phyloP scores from a whole-genome alignment of 2,797 vertebrate genomes.

The Sitta carolinensis region DNA sequence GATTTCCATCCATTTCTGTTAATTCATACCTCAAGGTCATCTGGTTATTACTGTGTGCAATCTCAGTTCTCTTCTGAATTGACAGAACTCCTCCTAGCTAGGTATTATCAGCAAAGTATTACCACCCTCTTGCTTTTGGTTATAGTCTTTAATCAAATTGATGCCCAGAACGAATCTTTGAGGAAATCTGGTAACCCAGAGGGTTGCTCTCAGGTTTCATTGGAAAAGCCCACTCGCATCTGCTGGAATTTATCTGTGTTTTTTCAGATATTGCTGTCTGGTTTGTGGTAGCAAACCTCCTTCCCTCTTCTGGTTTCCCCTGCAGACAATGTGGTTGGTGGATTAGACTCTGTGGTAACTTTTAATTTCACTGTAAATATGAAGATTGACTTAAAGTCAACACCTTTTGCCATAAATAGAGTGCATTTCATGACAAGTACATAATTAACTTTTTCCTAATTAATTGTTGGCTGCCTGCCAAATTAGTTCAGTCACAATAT shows the following conservation, averaged over 20 bases:
- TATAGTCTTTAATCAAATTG: slow-evolving; percentile 4
- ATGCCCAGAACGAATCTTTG: background rate
- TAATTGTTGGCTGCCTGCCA: slow-evolving; percentile 47
- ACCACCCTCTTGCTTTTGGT: background rate
- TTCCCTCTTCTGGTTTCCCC: background rate
- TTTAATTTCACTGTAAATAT: slow-evolving; percentile 42
- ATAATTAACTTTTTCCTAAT: slow-evolving; percentile 70
- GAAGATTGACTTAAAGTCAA: slow-evolving; percentile 53
- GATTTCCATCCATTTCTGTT: slow-evolving; percentile 42
- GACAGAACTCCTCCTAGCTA: slow-evolving; percentile 13
- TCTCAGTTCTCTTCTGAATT: slow-evolving; percentile 9
- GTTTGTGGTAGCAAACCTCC: background rate
- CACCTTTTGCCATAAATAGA: slow-evolving; percentile 57
- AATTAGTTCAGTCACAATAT: slow-evolving; percentile 59
- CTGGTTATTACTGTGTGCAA: background rate
- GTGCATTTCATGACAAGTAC: slow-evolving; percentile 49
- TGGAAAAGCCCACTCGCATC: background rate
- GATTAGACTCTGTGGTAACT: background rate
- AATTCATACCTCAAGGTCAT: slow-evolving; percentile 40
- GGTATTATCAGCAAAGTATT: slow-evolving; percentile 8
- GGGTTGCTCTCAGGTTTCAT: background rate
- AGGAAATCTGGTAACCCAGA: background rate
- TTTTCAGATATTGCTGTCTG: background rate
- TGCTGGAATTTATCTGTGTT: background rate
- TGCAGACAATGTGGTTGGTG: background rate